Percentiles rank a stretch among this genome's conserved stretches.
These are phyloP conservation scores for Idaea dimidiata DNA, from an alignment of 2,888 invertebrate species.

Conservation along the genomic window DNA sequence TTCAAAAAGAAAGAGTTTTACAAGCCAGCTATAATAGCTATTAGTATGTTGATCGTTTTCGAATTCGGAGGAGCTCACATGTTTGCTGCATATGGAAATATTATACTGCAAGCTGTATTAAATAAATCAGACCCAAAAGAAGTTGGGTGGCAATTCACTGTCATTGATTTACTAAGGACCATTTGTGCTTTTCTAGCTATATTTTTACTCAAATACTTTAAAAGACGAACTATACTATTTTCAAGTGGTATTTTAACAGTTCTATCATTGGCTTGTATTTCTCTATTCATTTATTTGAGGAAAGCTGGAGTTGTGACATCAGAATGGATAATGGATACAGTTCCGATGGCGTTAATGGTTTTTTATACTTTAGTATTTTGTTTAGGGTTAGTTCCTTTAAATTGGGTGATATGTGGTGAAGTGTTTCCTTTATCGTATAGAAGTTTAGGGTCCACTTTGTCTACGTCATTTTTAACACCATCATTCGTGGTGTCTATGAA, in stretches of 20 bases:
- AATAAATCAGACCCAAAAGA: slow-evolving; percentile 57
- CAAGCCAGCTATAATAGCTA: slow-evolving; percentile 70
- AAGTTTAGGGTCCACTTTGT: slow-evolving; percentile 69
- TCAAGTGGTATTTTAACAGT: slow-evolving; percentile 67
- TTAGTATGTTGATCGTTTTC: slow-evolving; percentile 71
- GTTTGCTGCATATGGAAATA: slow-evolving; percentile 71
- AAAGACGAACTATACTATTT: slow-evolving; percentile 64
- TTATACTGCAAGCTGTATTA: slow-evolving; percentile 64
- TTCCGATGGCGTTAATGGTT: slow-evolving; percentile 68
- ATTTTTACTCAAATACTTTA: slow-evolving; percentile 65
- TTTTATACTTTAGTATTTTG: slow-evolving; percentile 68
- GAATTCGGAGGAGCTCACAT: slow-evolving; percentile 75
- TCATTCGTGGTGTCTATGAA: slow-evolving; percentile 73
- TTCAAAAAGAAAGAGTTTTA: slow-evolving; percentile 74
- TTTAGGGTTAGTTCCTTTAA: slow-evolving; percentile 68
- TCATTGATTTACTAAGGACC: slow-evolving; percentile 83
- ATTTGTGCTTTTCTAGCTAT: slow-evolving; percentile 81
- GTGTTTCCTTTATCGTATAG: slow-evolving; percentile 73
- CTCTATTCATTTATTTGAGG: slow-evolving; percentile 65
- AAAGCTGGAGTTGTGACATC: slow-evolving; percentile 52
- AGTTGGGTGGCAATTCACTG: slow-evolving; percentile 80
- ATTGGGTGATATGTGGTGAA: slow-evolving; percentile 76
- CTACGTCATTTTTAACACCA: slow-evolving; percentile 70
- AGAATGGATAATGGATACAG: slow-evolving; percentile 52
- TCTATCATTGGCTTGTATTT: slow-evolving; percentile 57